Percentiles rank a stretch among this genome's conserved stretches.
These are phyloP conservation scores for Nemapogon koenigi DNA, from an alignment of 2,888 invertebrate species.

Conservation along the genomic window DNA sequence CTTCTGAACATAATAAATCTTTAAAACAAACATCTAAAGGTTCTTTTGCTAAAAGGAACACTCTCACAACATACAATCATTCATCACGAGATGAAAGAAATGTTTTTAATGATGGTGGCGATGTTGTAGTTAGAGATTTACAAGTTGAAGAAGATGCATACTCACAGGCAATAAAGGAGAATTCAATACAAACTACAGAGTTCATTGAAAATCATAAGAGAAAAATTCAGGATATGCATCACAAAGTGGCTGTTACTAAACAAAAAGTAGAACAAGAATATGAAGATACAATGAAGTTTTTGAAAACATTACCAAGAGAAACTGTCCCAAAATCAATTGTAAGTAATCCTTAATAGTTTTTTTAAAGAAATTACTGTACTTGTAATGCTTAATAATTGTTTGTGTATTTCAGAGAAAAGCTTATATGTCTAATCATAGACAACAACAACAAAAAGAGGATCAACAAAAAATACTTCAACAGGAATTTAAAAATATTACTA, in stretches of 20 bases:
- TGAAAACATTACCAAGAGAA: conserved; percentile 42
- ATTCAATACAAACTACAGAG: conserved; percentile 19
- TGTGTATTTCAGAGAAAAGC: conserved; percentile 32
- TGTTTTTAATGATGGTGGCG: conserved; percentile 22
- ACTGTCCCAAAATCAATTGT: conserved; percentile 33
- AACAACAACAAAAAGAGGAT: conserved; percentile 30
- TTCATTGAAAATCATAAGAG: conserved; percentile 21
- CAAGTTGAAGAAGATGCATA: conserved; percentile 42
- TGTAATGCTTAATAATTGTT: neutral
- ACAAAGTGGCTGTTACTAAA: conserved; percentile 62
- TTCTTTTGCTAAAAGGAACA: conserved; percentile 24
- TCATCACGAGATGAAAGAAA: conserved; percentile 35
- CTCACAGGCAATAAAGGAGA: conserved; percentile 38
- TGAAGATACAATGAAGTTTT: conserved; percentile 45
- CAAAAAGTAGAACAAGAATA: conserved; percentile 66
- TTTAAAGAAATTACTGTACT: neutral
- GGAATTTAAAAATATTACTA: conserved; percentile 42
- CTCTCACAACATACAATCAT: conserved; percentile 45
- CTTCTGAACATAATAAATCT: conserved; percentile 13
- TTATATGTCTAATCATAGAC: conserved; percentile 38
- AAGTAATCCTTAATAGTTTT: conserved; percentile 21
- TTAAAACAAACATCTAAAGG: neutral
- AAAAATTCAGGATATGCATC: conserved; percentile 28
- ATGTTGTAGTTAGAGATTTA: conserved; percentile 24
- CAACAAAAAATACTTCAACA: conserved; percentile 42